Evolutionary conservation across 2,113 vertebrate genomes (phyloP), one percentile per base, ranked within the genome.

Genomic region (Rhineura floridana): DNA sequence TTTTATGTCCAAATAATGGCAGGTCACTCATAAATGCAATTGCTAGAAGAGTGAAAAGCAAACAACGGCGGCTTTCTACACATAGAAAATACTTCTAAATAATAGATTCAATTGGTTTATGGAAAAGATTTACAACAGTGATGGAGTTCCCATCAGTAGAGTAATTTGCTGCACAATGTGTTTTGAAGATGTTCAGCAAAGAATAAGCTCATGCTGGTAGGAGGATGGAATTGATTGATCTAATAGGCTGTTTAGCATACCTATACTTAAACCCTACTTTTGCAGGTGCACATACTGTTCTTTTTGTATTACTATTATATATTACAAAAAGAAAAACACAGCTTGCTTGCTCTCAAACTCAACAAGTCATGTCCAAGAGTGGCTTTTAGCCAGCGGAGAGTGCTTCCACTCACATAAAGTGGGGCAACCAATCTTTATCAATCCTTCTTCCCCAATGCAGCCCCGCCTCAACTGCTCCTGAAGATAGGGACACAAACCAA

Each of bases 191-290:
- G 62, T 84, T 83, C 88, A 88, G 88, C 21, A 79, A n/a, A 75
- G n/a, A 83, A 15, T 46, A 1, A 2, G 0, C 0, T 13, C 89
- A 1, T 80, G 65, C 50, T 30, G 30, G 46, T 36, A 91, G 81
- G 88, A 25, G 10, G 23, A 84, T 25, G 62, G 79, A 19, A 5
- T 3, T 91, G n/a, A 83, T 28, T 86, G 83, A 81, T 73, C 12
- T 93, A 88, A 70, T 15, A 39, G 69, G 33, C 23, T 2, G 19
- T 89, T 70, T 87, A 84, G 46, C 3, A 76, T 65, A 50, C 85
- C 89, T 81, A 91, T 90, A 84, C 87, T 89, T 28, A 85, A 84
- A 75, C 83, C 11, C 15, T 59, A 59, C 75, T 69, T 80, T 39
- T 91, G 63, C 42, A 85, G 87, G 78, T 21, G 84, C 80, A 65